Percentiles rank a stretch among this genome's conserved stretches.
phyloP scores from a whole-genome alignment of 2,888 invertebrate species.

The Gnatocerus cornutus region DNA sequence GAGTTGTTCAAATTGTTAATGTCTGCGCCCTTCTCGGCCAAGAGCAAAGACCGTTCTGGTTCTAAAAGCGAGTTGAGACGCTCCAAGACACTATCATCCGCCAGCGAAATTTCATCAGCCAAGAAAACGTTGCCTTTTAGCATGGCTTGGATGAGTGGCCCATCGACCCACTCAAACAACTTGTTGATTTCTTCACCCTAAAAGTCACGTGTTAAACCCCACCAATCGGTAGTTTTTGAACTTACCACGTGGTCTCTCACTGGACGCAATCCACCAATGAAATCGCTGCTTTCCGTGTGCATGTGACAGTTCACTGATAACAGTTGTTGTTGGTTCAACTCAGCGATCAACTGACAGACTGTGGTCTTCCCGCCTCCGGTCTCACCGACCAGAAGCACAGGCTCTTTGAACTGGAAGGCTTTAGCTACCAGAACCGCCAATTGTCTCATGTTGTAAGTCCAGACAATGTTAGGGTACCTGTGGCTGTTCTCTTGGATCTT shows the following conservation, averaged over 20 bases:
- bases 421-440: constrained; percentile 86
- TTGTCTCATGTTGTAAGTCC: constrained; percentile 94
- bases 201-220: constrained; percentile 25
- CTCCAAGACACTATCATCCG: constrained; percentile 98
- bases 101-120: constrained; percentile 98
- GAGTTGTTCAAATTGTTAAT: constrained; percentile 72
- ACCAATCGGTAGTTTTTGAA: background rate
- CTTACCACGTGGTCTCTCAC: constrained; percentile 75
- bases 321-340: constrained; percentile 78
- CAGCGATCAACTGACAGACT: constrained; percentile 90
- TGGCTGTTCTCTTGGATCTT: constrained; percentile 74
- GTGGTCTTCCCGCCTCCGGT: constrained; percentile 99
- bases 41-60: constrained; percentile 90
- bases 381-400: constrained; percentile 95
- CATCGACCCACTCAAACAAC: constrained; percentile 98
- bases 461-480: constrained; percentile 88
- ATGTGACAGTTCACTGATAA: constrained; percentile 97
- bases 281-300: constrained; percentile 98
- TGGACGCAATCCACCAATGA: constrained; percentile 95
- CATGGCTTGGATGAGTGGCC: constrained; percentile 95
- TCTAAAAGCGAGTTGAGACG: constrained; percentile 97
- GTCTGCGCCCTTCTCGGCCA: constrained; percentile 91
- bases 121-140: constrained; percentile 89
- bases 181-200: constrained; percentile 68
- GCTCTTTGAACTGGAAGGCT: constrained; percentile 93